These are phyloP conservation scores for Eretmochelys imbricata DNA, from an alignment of 2,113 vertebrate genomes.

Conservation along the genomic window DNA sequence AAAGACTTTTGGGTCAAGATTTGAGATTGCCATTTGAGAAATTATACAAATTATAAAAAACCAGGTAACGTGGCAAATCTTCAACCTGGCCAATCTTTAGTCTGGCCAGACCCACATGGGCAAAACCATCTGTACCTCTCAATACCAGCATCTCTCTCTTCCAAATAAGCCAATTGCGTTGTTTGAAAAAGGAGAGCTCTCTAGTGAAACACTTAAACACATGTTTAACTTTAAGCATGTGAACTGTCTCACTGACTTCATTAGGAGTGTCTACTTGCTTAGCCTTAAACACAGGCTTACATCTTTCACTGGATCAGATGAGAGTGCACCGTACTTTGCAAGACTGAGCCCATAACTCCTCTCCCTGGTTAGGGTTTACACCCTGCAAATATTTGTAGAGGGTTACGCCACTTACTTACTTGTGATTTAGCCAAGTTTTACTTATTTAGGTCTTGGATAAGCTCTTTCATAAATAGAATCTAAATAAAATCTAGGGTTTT, in stretches of 20 bases:
- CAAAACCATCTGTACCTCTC: too few relatives aligned
- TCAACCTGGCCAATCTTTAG: too few relatives aligned
- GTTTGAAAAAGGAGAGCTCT: rapidly evolving
- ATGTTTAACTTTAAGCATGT: not conserved
- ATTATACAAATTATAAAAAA: too few relatives aligned
- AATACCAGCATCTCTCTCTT: too few relatives aligned
- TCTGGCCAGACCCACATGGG: too few relatives aligned
- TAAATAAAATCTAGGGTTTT: not conserved
- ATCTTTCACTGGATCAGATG: not conserved
- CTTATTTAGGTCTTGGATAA: not conserved
- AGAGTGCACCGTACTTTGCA: not conserved
- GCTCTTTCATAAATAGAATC: not conserved
- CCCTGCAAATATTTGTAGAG: not conserved
- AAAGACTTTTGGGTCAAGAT: too few relatives aligned
- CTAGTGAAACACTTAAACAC: not conserved
- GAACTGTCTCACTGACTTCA: rapidly evolving
- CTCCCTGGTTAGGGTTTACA: not conserved
- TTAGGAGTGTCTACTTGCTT: not conserved
- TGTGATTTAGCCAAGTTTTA: not conserved
- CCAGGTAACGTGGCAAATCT: too few relatives aligned
- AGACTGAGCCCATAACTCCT: not conserved
- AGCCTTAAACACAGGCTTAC: not conserved
- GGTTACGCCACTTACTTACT: not conserved
- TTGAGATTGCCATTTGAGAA: too few relatives aligned
- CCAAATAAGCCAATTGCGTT: not conserved